A percentile compares a stretch with the other conserved stretches of the same genome.
Evolutionary conservation across 2,113 vertebrate genomes (phyloP).

Genomic region (Hystrix brachyura): DNA sequence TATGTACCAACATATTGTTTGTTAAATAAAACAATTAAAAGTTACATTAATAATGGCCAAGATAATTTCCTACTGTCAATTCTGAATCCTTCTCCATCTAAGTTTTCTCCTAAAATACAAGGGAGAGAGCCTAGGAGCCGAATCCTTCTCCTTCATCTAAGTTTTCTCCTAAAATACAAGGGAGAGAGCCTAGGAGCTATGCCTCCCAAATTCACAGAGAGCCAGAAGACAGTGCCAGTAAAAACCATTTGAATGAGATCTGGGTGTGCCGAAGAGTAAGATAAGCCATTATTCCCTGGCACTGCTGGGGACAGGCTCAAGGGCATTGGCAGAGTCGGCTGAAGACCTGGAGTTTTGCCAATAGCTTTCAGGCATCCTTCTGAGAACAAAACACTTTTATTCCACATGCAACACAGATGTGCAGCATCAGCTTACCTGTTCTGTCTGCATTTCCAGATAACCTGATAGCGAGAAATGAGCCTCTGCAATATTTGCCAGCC

Average conservation of each 20-base stretch:
- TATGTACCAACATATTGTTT: neutral
- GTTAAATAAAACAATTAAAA: slow-evolving; percentile 25
- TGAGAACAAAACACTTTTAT: neutral
- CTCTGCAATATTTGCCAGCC: neutral
- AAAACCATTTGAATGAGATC: slow-evolving; percentile 29
- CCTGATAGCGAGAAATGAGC: neutral
- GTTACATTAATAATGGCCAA: neutral
- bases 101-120: neutral
- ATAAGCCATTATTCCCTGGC: neutral
- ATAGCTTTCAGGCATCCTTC: neutral
- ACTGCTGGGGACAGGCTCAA: neutral
- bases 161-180: neutral
- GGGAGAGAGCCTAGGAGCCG: neutral
- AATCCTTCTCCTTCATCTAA: neutral
- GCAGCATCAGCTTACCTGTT: neutral
- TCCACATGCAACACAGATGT: neutral
- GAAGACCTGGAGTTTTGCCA: neutral
- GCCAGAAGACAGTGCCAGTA: neutral
- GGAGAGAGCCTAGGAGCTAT: neutral
- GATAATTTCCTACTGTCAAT: neutral
- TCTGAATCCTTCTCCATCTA: neutral
- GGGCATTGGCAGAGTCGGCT: neutral
- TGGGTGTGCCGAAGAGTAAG: neutral
- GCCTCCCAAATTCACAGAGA: neutral
- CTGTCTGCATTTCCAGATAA: neutral